Percentiles rank a stretch among this genome's conserved stretches.
Evolutionary conservation across 1,140 invertebrate species (phyloP).

Genomic region (Euwallacea fornicatus): DNA sequence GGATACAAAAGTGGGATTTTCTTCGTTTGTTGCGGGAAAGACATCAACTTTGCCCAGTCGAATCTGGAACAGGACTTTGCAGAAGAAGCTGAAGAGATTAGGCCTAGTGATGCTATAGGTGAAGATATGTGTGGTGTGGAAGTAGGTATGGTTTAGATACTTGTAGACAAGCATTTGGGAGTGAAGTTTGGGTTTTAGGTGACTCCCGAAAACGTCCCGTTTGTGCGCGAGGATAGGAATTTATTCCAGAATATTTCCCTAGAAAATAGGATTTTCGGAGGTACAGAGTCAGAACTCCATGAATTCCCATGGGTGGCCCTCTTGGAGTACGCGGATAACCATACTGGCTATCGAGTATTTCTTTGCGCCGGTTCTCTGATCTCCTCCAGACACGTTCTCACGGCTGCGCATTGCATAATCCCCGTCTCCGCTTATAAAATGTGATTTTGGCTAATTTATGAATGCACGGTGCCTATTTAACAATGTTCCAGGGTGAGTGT

Average conservation of each 20-base stretch:
- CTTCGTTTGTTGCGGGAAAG: conserved; percentile 39
- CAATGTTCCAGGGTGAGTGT: conserved; percentile 56
- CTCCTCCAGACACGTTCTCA: conserved; percentile 64
- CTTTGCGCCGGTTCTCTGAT: conserved; percentile 65
- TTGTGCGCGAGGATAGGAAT: too few species aligned
- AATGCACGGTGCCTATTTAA: background rate
- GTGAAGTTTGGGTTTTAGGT: background rate
- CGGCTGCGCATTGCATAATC: conserved; percentile 67
- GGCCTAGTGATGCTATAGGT: conserved; percentile 1
- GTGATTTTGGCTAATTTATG: background rate
- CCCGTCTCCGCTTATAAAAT: background rate
- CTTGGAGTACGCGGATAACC: conserved; percentile 58
- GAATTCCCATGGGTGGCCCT: conserved; percentile 63
- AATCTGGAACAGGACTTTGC: background rate
- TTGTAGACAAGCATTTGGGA: too few species aligned
- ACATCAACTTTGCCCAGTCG: conserved; percentile 1
- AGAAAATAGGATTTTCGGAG: conserved; percentile 46
- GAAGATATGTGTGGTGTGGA: background rate
- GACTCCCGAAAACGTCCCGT: too few species aligned
- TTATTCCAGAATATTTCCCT: conserved; percentile 16
- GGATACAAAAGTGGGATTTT: conserved; percentile 23
- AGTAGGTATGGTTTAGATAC: background rate
- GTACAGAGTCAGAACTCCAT: conserved; percentile 50
- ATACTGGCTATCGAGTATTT: conserved; percentile 20
- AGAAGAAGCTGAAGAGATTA: conserved; percentile 12